phyloP scores from a whole-genome alignment of 2,113 vertebrate genomes.

The Brachyistius frenatus region DNA sequence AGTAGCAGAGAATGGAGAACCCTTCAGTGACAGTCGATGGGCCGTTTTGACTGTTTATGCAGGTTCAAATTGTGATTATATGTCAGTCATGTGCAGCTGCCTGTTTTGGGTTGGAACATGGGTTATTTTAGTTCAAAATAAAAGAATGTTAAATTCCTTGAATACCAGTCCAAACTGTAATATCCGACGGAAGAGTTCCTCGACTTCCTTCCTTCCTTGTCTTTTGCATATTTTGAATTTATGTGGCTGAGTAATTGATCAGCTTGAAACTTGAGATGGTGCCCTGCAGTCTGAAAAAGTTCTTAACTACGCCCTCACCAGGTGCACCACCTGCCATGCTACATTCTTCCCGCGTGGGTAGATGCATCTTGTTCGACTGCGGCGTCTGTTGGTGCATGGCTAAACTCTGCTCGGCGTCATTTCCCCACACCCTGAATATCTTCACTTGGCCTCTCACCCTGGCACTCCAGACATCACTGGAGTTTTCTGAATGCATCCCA shows the following conservation, averaged over 20 bases:
- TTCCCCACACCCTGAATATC: constrained; percentile 52
- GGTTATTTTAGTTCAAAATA: too few species aligned
- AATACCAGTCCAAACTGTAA: not conserved
- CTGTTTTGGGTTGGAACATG: too few species aligned
- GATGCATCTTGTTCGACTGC: constrained; percentile 4
- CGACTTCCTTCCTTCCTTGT: constrained; percentile 2
- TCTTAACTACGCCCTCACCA: constrained; percentile 21
- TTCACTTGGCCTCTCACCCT: constrained; percentile 55
- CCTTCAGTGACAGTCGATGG: too few species aligned
- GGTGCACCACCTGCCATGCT: constrained; percentile 12
- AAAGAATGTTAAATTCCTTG: not conserved
- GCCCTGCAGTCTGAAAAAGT: constrained; percentile 1
- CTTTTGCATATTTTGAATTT: constrained; percentile 5
- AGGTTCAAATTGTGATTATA: too few species aligned
- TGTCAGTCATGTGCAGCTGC: too few species aligned
- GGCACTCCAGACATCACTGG: constrained; percentile 45
- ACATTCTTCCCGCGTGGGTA: constrained; percentile 13
- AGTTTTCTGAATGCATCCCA: constrained; percentile 56
- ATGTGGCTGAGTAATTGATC: constrained; percentile 16
- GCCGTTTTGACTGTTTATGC: too few species aligned
- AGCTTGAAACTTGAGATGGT: not conserved
- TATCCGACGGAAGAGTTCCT: not conserved
- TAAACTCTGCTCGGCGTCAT: constrained; percentile 29
- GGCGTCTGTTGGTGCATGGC: constrained; percentile 17
- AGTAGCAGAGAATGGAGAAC: too few species aligned